phyloP scores from a whole-genome alignment of 64 coral and sea anemone species.

The Montipora foliosa region DNA sequence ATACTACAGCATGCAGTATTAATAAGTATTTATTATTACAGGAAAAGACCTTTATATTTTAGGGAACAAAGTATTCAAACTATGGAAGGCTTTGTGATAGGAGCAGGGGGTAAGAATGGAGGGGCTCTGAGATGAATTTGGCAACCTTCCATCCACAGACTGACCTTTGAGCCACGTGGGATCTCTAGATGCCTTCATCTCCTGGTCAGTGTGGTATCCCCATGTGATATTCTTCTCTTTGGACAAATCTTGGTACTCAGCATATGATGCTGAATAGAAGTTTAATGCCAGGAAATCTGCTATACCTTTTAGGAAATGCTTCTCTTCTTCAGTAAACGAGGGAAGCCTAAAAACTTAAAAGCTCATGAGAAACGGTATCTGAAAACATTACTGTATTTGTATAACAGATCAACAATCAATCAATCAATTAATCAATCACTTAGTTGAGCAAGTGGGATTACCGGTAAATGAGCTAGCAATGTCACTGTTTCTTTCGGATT shows the following conservation, averaged over 20 bases:
- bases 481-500: too few relatives aligned
- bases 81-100: too few relatives aligned
- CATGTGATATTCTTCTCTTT: slow-evolving; percentile 53
- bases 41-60: too few relatives aligned
- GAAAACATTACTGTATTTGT: background rate
- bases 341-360: slow-evolving; percentile 41
- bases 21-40: too few relatives aligned
- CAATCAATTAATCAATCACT: background rate
- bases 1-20: too few relatives aligned
- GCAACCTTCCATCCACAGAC: background rate
- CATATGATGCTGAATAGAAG: slow-evolving; percentile 78
- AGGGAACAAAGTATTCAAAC: too few relatives aligned
- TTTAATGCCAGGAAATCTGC: slow-evolving; percentile 88
- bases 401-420: background rate
- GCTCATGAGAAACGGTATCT: too few relatives aligned
- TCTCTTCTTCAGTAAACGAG: slow-evolving; percentile 78
- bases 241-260: slow-evolving; percentile 63
- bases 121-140: background rate
- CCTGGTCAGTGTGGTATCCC: slow-evolving; percentile 83
- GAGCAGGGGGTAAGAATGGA: background rate
- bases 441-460: too few relatives aligned
- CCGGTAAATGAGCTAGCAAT: too few relatives aligned
- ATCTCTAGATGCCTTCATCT: slow-evolving; percentile 67
- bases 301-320: slow-evolving; percentile 74
- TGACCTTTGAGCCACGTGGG: slow-evolving; percentile 88